Conservation (phyloP, 1,140 invertebrate genomes). For the Drosophila micromelanica region DNA sequence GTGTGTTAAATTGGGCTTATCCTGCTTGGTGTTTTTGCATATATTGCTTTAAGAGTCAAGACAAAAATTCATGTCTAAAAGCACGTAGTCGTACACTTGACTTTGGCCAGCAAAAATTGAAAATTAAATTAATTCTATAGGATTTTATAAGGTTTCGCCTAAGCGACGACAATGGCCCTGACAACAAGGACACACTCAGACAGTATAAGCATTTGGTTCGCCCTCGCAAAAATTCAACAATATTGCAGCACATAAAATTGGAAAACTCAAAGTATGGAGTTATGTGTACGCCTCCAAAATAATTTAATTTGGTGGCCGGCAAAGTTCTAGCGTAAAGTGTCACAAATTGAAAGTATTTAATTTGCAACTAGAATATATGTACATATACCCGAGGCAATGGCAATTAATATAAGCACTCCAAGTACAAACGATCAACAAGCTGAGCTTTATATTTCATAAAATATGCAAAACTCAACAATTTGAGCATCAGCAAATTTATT, state of each 20-base stretch:
- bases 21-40: neutral
- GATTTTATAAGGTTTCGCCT: constrained; percentile 76
- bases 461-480: too few relatives aligned
- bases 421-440: constrained; percentile 39
- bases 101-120: constrained; percentile 54
- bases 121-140: constrained; percentile 81
- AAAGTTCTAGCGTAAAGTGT: constrained; percentile 58
- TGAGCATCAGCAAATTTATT: constrained; percentile 14
- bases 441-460: too few relatives aligned
- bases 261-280: constrained; percentile 10
- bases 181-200: constrained; percentile 46
- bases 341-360: constrained; percentile 68
- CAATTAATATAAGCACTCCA: constrained; percentile 69
- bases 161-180: constrained; percentile 45
- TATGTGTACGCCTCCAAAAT: constrained; percentile 54
- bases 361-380: constrained; percentile 34
- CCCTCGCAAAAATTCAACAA: constrained; percentile 14
- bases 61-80: constrained; percentile 42
- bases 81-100: constrained; percentile 71
- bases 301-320: constrained; percentile 67
- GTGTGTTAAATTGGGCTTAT: neutral
- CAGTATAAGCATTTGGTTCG: constrained; percentile 12
- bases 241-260: constrained; percentile 23
- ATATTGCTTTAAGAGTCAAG: constrained; percentile 26
- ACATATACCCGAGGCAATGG: constrained; percentile 22